Evolutionary conservation across 2,888 invertebrate species (phyloP).

Genomic region (Rhagonycha fulva): DNA sequence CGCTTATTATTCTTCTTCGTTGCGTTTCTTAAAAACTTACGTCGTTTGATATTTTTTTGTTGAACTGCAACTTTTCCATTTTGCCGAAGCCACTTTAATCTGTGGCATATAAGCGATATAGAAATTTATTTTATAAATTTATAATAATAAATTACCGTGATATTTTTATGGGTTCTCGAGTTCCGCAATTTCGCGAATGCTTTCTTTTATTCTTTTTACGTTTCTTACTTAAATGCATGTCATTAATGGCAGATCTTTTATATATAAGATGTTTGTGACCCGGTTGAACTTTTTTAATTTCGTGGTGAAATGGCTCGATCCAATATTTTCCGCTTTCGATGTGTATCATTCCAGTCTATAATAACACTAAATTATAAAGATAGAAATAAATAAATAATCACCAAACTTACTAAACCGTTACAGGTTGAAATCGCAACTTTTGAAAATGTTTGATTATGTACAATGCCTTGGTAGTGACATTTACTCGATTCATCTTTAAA

Average conservation of each 20-base stretch:
- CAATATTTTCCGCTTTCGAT: conserved; percentile 70
- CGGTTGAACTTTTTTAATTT: conserved; percentile 49
- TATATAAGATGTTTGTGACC: conserved; percentile 71
- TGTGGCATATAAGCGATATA: conserved; percentile 31
- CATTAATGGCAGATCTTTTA: conserved; percentile 66
- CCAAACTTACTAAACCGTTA: conserved; percentile 79
- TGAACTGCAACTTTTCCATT: conserved; percentile 58
- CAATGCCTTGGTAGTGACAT: conserved; percentile 80
- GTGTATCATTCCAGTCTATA: conserved; percentile 69
- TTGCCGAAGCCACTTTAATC: conserved; percentile 65
- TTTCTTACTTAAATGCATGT: conserved; percentile 50
- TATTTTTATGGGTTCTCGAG: conserved; percentile 59
- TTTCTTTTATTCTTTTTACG: conserved; percentile 57
- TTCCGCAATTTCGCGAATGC: conserved; percentile 62
- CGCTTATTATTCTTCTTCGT: conserved; percentile 34
- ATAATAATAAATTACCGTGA: conserved; percentile 48
- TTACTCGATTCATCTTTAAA: conserved; percentile 59
- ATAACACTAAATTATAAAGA: neutral
- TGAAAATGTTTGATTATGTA: conserved; percentile 71
- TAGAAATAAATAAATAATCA: neutral
- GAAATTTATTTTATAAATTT: neutral
- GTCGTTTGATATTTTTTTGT: conserved; percentile 49
- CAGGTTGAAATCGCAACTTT: conserved; percentile 81
- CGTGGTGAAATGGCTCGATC: conserved; percentile 71
- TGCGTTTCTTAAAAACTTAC: conserved; percentile 40